Base-by-base conservation (phyloP, 2,797 vertebrate species). In the Eulemur albifrons region DNA sequence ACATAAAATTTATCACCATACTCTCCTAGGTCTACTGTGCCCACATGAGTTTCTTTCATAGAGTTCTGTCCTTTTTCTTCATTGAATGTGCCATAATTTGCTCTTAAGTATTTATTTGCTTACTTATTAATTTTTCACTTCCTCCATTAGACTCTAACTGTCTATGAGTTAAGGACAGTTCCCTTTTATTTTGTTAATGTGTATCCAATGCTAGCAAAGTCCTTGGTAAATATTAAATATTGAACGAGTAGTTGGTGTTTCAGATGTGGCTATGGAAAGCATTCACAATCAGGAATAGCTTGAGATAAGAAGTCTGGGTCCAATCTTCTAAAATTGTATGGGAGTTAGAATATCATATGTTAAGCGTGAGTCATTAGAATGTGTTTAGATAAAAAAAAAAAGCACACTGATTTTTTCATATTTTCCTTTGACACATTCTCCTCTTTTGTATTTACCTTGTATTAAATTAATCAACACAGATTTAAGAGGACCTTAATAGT, bases 401-500 rank as follows among this genome's bases (percentile, higher is more conserved):
- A 54, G 20, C 18, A 54, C 9, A 80, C 25, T 76, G 17, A 61
- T 96, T 79, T 50, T 84, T 69, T 84, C 67, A 81, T 14, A 65
- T 95, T 95, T 94, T 90, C 45, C 54, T 94, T 85, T 90, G 88
- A 79, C 45, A 84, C 8, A 59, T 76, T 70, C 14, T 67, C 35
- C 43, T 72, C 59, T 61, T 95, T 92, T 92, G 20, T 88, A 57
- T 82, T 86, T 96, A 15, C 8, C 18, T 91, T 67, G 82, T 70
- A 54, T 80, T 88, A 95, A 94, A 59, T 96, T 76, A 95, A 82
- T 88, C 73, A 86, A 67, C 69, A 80, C 15, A 85, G 57, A 93
- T 77, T 76, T 80, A 32, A 87, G 63, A 93, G 20, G 75, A 57
- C 35, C 86, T 87, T 57, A 57, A 83, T 1, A 85, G 40, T 85